Percentiles rank a stretch among this genome's conserved stretches.
Evolutionary conservation across 2,888 invertebrate genomes (phyloP).

Genomic region (Eilema sororculum): DNA sequence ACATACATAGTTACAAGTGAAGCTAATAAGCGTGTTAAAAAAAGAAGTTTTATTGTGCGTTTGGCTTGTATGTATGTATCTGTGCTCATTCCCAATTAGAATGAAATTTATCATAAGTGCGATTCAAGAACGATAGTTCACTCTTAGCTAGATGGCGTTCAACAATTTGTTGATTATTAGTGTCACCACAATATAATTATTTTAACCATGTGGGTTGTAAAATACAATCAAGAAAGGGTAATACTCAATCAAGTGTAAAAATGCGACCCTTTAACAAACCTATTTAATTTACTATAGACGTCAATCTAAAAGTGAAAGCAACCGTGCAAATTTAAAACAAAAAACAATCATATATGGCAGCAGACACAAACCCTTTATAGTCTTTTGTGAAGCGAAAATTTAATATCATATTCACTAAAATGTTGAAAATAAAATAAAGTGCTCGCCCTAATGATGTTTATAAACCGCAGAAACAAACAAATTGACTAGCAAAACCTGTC

Average conservation of each 20-base stretch:
- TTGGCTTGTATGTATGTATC: too few relatives aligned
- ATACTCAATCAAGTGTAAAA: slow-evolving; percentile 1
- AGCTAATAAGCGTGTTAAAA: too few relatives aligned
- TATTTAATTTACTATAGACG: slow-evolving; percentile 10
- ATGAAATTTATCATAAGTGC: too few relatives aligned
- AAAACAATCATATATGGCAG: slow-evolving; percentile 12
- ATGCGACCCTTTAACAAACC: neutral
- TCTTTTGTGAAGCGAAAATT: slow-evolving; percentile 18
- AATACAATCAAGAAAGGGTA: neutral
- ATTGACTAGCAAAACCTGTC: slow-evolving; percentile 58
- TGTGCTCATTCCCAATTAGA: too few relatives aligned
- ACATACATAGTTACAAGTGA: too few relatives aligned
- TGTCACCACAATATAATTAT: neutral
- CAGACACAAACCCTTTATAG: slow-evolving; percentile 12
- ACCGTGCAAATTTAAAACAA: slow-evolving; percentile 20
- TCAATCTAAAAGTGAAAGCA: slow-evolving; percentile 7
- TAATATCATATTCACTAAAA: slow-evolving; percentile 30
- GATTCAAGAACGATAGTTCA: neutral
- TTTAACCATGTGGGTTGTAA: neutral
- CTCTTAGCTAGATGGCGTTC: neutral
- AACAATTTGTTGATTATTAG: too few relatives aligned
- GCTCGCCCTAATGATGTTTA: slow-evolving; percentile 52
- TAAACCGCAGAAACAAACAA: slow-evolving; percentile 52
- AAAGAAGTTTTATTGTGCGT: too few relatives aligned
- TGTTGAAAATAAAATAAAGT: slow-evolving; percentile 37